Evolutionary conservation across 2,888 invertebrate genomes (phyloP), one percentile per base, ranked within the genome.

Genomic region (Meiosimyza platycephala): DNA sequence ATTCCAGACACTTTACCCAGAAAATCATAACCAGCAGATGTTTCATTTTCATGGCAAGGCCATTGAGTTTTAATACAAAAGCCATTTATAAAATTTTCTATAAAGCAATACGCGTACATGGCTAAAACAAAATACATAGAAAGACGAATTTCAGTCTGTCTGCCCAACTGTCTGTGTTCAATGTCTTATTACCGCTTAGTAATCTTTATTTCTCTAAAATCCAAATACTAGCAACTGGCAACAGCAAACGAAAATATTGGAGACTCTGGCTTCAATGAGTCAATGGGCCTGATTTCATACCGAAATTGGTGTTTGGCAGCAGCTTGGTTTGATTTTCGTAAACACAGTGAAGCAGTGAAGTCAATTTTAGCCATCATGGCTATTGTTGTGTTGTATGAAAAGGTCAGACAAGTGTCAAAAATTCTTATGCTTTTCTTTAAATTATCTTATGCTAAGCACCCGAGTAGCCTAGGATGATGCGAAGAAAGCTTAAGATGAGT

Each of bases 171-270:
- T 22, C 28, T 57, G 18, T 57, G 6, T 15, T 57, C 28, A 57
- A 18, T 57, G 57, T 22, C 57, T 57, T 57, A 57, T 57, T 57
- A 57, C 57, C 18, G 22, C 57, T 18, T 57, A 28, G 18, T 57
- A 57, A 57, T 57, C 57, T 28, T 57, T 28, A 57, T 22, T 57
- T 57, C 28, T 57, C 11, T 7, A 22, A 18, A 57, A 57, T 18
- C 18, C 18, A 12, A 18, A 9, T 9, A 16, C 16, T 12, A 18
- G 28, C 1, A 57, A 57, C 22, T 18, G 18, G 55, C 11, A 16
- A 16, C 15, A 55, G 55, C 18, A 22, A 57, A 57, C 13, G 18
- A 57, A 57, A 11, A 40, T 40, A 7, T 40, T 40, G 40, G 9
- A 9, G 6, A 7, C 9, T 40, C 9, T 4, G 9, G 40, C 40